Conservation (phyloP, 2,113 vertebrate genomes). For the Taurulus bubalis region DNA sequence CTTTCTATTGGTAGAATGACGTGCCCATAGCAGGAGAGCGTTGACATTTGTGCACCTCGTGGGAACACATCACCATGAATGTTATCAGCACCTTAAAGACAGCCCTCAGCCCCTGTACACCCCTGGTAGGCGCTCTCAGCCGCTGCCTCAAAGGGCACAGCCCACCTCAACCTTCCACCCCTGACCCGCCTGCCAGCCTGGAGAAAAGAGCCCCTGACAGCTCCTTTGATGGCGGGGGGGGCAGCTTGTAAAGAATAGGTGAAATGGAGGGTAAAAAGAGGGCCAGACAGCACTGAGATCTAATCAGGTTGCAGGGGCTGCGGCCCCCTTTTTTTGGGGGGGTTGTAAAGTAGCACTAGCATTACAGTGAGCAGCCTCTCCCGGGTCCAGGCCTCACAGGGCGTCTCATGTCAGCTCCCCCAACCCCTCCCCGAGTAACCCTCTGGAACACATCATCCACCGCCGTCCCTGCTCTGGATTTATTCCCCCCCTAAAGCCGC, state of each 20-base stretch:
- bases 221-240: conserved; percentile 72
- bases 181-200: conserved; percentile 74
- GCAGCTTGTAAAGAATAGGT: conserved; percentile 68
- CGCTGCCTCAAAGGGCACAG: conserved; percentile 67
- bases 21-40: conserved; percentile 77
- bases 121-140: conserved; percentile 50
- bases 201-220: conserved; percentile 81
- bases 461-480: conserved; percentile 84
- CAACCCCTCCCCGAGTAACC: conserved; percentile 44
- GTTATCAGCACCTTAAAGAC: conserved; percentile 85
- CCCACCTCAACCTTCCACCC: conserved; percentile 75
- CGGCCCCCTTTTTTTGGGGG: conserved; percentile 72
- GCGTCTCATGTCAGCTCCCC: conserved; percentile 83
- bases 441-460: conserved; percentile 86
- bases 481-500: conserved; percentile 88
- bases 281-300: conserved; percentile 82
- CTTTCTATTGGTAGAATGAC: conserved; percentile 82
- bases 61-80: conserved; percentile 85
- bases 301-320: conserved; percentile 84
- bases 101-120: conserved; percentile 64
- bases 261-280: conserved; percentile 78
- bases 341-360: conserved; percentile 72
- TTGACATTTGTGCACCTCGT: conserved; percentile 86
- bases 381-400: conserved; percentile 81
- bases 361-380: conserved; percentile 83